Base-by-base conservation (phyloP, 2,888 invertebrate genomes). In the Pimpla rufipes region DNA sequence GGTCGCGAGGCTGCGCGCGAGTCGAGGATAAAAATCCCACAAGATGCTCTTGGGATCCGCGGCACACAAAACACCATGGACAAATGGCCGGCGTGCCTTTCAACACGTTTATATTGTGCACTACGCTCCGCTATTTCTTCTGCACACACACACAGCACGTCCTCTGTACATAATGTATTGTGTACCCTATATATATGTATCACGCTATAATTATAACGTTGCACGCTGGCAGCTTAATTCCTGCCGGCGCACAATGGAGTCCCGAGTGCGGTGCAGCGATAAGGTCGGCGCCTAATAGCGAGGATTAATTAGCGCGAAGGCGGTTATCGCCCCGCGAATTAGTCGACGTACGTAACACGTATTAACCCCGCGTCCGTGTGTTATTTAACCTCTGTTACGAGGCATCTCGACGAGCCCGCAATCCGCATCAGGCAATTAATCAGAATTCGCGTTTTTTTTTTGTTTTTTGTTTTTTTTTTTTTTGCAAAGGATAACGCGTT, bases 291-390 rank as follows among this genome's bases (percentile, higher is more conserved):
- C 75, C 85, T 83, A 85, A 83, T 81, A 83, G 75, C 76, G 82
- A 83, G 80, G 85, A 85, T 85, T 85, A 85, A 85, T 85, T 85
- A 85, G 83, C 83, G 73, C 81, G 81, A 81, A 79, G 85, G 81
- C 79, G 85, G 76, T 85, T 79, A 79, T 81, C 81, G 83, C 83
- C 70, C 18, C 55, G 85, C 81, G 76, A 83, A 85, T 83, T 85
- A 85, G 81, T 85, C 83, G 73, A 73, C 50, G 66, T 45, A 45
- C 70, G 76, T 79, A 83, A 83, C 83, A 77, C 79, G 50, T 79
- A 79, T 83, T 79, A 79, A 79, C 67, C 70, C 76, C 29, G 16
- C 42, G 55, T 73, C n/a, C 71, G 59, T 71, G 45, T 75, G 76
- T 80, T 70, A 67, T 62, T 81, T 80, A 83, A 83, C 83, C 76